Conservation (phyloP, 2,888 invertebrate species). For the Isotomurus palustris region DNA sequence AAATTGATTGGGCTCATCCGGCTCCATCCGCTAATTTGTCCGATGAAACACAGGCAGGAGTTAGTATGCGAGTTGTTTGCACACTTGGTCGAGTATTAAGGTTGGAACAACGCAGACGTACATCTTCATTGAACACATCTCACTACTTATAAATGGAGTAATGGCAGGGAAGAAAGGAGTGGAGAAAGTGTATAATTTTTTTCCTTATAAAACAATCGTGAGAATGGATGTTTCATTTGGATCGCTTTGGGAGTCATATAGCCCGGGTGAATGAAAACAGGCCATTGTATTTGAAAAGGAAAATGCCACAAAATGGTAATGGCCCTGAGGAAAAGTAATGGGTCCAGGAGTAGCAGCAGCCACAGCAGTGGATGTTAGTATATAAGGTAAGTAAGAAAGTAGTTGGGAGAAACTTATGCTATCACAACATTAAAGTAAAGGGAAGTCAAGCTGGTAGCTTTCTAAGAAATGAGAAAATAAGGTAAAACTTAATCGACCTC, state of each 20-base stretch:
- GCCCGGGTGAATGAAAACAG: constrained; percentile 6
- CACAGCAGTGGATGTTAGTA: not conserved
- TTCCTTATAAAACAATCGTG: no score
- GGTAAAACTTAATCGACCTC: constrained; percentile 38
- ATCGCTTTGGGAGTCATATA: constrained; percentile 5
- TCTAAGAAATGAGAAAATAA: constrained; percentile 20
- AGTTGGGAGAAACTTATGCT: constrained; percentile 5
- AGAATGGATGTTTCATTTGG: no score
- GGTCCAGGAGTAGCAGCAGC: not conserved
- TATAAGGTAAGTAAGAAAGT: not conserved
- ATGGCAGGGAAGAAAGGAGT: no score
- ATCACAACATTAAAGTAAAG: constrained; percentile 14
- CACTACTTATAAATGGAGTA: no score
- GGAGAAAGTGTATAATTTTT: no score
- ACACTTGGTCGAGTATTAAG: no score
- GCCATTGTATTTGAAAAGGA: constrained; percentile 1
- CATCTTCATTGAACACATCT: no score
- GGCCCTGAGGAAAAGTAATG: constrained; percentile 7
- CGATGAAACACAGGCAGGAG: no score
- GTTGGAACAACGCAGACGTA: no score
- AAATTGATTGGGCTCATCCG: no score
- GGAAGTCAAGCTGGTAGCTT: constrained; percentile 14
- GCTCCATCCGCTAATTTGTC: no score
- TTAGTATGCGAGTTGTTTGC: no score
- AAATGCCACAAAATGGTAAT: constrained; percentile 19